Evolutionary conservation across 2,797 vertebrate genomes (phyloP).

Genomic region (Rallus crepitans): DNA sequence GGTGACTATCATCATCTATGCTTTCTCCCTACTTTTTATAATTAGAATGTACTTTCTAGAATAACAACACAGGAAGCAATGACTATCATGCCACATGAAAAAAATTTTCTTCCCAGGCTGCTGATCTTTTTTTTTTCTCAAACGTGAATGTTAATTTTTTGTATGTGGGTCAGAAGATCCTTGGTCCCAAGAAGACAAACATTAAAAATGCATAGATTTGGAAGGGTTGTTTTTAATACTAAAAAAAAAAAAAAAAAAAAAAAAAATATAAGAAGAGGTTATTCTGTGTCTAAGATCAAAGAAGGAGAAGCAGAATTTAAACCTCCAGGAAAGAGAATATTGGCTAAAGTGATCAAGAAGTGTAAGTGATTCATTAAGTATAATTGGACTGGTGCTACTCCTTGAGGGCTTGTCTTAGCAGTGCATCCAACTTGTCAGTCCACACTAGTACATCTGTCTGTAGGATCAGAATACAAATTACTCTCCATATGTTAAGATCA

Average conservation of each 20-base stretch:
- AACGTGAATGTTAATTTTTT: background rate
- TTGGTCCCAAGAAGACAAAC: background rate
- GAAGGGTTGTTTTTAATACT: background rate
- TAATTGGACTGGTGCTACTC: constrained; percentile 9
- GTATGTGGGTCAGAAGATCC: background rate
- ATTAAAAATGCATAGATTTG: background rate
- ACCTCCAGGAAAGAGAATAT: background rate
- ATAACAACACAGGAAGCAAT: background rate
- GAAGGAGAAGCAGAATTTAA: constrained; percentile 14
- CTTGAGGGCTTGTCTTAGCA: constrained; percentile 9
- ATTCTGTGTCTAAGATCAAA: background rate
- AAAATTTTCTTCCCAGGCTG: background rate
- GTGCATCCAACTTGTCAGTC: background rate
- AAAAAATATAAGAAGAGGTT: background rate
- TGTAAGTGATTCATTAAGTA: constrained; percentile 28
- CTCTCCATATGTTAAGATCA: background rate
- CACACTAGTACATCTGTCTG: background rate
- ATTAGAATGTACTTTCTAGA: background rate
- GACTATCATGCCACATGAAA: background rate
- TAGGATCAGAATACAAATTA: constrained; percentile 36
- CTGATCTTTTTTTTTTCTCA: background rate
- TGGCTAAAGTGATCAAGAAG: constrained; percentile 19
- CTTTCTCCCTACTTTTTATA: background rate
- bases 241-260: background rate
- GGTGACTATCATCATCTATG: background rate